Evolutionary conservation across 23 tunicate species (phyloP).

Genomic region (Trididemnum miniatum): DNA sequence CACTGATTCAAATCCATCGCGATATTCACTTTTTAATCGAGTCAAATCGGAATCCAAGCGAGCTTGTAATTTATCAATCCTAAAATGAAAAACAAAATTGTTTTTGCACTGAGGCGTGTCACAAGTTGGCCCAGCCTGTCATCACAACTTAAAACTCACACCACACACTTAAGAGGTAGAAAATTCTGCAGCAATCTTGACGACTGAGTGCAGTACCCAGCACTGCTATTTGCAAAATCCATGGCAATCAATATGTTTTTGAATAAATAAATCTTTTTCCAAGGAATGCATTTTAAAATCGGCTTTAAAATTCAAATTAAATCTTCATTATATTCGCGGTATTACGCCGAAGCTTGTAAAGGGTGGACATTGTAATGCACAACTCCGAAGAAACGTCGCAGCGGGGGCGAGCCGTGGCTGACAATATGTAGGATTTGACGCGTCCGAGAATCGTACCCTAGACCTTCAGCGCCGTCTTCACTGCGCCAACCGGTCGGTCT

Average conservation of each 20-base stretch:
- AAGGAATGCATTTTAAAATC: too few relatives aligned
- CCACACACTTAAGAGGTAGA: too few relatives aligned
- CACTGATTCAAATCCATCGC: conserved; percentile 82
- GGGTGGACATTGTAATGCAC: not conserved
- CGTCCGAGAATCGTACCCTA: not conserved
- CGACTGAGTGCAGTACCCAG: too few relatives aligned
- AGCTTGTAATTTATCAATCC: conserved; percentile 11
- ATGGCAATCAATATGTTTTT: too few relatives aligned
- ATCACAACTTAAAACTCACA: too few relatives aligned
- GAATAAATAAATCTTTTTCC: too few relatives aligned
- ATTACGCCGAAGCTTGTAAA: too few relatives aligned
- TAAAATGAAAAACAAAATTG: not conserved
- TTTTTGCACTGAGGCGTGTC: not conserved
- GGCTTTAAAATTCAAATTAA: not conserved
- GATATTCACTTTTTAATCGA: conserved; percentile 60
- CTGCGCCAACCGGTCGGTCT: not conserved
- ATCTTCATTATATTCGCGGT: too few relatives aligned
- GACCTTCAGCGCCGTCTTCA: not conserved
- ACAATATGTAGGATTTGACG: not conserved
- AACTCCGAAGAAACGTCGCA: not conserved
- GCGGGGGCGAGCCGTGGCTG: not conserved
- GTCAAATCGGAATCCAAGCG: conserved; percentile 46
- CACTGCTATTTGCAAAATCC: too few relatives aligned
- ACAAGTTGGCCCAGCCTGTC: not conserved
- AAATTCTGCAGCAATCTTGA: too few relatives aligned